These are phyloP conservation scores for Gila robusta DNA, from an alignment of 2,797 vertebrate species.

Conservation along the genomic window DNA sequence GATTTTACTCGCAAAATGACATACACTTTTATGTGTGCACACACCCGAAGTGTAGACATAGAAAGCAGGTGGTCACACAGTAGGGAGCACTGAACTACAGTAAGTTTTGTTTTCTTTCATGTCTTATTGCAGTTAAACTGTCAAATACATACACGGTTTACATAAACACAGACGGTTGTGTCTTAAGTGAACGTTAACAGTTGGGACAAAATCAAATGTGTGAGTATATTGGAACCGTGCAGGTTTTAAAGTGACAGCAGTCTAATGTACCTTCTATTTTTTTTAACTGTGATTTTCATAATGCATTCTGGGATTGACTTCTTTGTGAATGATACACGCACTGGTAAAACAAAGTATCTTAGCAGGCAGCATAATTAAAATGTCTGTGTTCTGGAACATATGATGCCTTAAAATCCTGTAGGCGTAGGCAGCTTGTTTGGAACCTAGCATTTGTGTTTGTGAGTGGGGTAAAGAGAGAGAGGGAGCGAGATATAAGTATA, in stretches of 20 bases:
- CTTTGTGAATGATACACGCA: not conserved
- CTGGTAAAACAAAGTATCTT: not conserved
- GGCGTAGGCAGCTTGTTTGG: not conserved
- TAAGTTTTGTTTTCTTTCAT: not conserved
- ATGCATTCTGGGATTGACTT: not conserved
- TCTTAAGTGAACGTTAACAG: not conserved
- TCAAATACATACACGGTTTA: not conserved
- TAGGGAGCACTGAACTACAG: not conserved
- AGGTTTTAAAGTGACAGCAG: not conserved
- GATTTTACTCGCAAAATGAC: not conserved
- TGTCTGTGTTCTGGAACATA: conserved; percentile 10
- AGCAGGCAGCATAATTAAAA: not conserved
- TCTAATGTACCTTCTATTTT: not conserved
- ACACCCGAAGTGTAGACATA: not conserved
- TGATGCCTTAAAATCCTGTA: not conserved
- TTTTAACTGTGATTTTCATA: not conserved
- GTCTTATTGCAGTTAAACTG: not conserved
- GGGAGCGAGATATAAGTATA: not conserved
- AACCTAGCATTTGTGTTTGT: conserved; percentile 10
- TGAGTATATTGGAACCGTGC: not conserved
- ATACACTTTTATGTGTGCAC: not conserved
- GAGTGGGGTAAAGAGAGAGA: conserved; percentile 7
- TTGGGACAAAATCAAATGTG: not conserved
- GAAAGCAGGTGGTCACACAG: not conserved
- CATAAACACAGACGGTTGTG: not conserved